Evolutionary conservation across 1,140 invertebrate genomes (phyloP), one percentile per base, ranked within the genome.

Genomic region (Drosophila willistoni): DNA sequence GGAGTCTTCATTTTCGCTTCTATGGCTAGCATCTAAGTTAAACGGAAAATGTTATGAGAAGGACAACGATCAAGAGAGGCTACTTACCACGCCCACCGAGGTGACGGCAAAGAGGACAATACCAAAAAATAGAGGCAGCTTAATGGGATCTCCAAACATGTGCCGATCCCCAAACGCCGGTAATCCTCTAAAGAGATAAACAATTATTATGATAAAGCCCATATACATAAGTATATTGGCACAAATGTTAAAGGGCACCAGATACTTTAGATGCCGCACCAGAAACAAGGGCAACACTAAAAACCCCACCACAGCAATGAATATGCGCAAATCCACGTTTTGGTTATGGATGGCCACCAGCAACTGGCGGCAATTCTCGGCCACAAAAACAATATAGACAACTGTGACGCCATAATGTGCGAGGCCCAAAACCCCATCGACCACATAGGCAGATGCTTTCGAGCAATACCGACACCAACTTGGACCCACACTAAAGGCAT

Each of bases 71-170:
- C 6, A 19, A 14, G 3, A 39, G 5, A 4, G 2, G 1, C 9
- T 33, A 77, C 79, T 72, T 44, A 79, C 80, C 80, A 83, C 79
- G 7, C 80, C 80, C 19, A 83, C 68, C 0, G 80, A 78, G 6
- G 67, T 74, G 4, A 68, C 51, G 4, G 79, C 65, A 17, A 82
- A 82, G 0, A 82, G 5, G 0, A 44, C 56, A 0, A 77, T 82
- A 36, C 79, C 79, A 10, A 82, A 56, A 5, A 71, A 71, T 2
- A 68, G 14, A 0, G 77, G 77, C 41, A 72, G 7, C 1, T 66
- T 47, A 1, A 47, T 4, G 0, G 54, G 6, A 1, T 39, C 2
- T 0, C 39, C 71, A 22, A 71, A 41, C n/a, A 71, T 64, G 0
- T 36, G 0, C 7, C 72, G 60, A 0, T 80, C 64, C 0, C 39